A percentile compares a stretch with the other conserved stretches of the same genome.
phyloP scores from a whole-genome alignment of 2,888 invertebrate genomes.

The Drosophila hamatofila region DNA sequence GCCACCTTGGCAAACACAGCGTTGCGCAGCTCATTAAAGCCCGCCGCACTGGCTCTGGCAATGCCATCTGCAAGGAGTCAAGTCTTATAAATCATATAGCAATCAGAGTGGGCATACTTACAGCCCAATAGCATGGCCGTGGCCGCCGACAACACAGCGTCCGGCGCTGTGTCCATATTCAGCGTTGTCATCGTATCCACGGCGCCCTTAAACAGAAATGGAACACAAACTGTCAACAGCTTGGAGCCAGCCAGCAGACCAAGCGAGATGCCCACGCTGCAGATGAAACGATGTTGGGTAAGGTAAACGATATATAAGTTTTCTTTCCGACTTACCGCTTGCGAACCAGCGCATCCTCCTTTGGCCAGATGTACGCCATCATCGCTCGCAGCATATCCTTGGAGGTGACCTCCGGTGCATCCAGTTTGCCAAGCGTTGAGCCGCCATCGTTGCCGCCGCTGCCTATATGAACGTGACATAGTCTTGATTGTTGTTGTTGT shows the following conservation, averaged over 20 bases:
- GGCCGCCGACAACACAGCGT: slow-evolving; percentile 91
- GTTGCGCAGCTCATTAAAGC: slow-evolving; percentile 98
- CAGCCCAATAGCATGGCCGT: slow-evolving; percentile 94
- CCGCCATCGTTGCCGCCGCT: slow-evolving; percentile 87
- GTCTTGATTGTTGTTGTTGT: slow-evolving; percentile 86
- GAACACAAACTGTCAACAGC: slow-evolving; percentile 95
- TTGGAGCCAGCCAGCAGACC: slow-evolving; percentile 93
- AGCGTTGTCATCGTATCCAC: slow-evolving; percentile 89
- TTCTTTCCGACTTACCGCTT: slow-evolving; percentile 69
- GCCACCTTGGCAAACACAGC: slow-evolving; percentile 99
- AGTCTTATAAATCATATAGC: no score
- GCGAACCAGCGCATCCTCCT: slow-evolving; percentile 87
- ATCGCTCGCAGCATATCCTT: slow-evolving; percentile 94
- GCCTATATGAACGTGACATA: slow-evolving; percentile 96
- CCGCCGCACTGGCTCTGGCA: slow-evolving; percentile 95
- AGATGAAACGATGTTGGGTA: slow-evolving; percentile 50
- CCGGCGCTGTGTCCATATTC: slow-evolving; percentile 91
- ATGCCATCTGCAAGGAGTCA: slow-evolving; percentile 91
- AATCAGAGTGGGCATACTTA: slow-evolving; percentile 84
- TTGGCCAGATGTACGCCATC: slow-evolving; percentile 98
- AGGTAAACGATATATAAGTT: neutral
- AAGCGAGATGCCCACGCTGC: slow-evolving; percentile 93
- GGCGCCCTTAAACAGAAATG: slow-evolving; percentile 97
- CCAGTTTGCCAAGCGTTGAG: slow-evolving; percentile 88
- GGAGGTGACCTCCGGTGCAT: slow-evolving; percentile 88